Percentiles rank a stretch among this genome's conserved stretches.
Conservation (phyloP, 2,113 vertebrate genomes). For the Oenanthe oenanthe region DNA sequence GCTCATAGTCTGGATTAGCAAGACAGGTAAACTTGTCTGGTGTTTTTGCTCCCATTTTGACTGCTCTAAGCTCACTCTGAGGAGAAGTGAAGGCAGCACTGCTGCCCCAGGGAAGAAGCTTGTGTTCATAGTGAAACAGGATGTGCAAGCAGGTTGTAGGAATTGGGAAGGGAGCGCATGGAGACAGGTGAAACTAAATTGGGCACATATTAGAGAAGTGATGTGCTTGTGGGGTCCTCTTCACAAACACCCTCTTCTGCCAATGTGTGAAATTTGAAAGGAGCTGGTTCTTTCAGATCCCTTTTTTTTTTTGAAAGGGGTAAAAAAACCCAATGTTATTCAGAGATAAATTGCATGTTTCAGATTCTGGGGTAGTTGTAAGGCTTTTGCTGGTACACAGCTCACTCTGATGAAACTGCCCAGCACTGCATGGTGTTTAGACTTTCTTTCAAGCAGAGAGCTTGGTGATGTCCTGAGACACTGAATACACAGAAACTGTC, state of each 20-base stretch:
- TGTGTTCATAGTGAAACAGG: slow-evolving; percentile 73
- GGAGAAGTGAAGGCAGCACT: slow-evolving; percentile 45
- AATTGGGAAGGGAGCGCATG: slow-evolving; percentile 58
- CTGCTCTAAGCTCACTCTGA: neutral
- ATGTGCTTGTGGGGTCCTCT: slow-evolving; percentile 20
- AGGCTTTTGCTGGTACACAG: neutral
- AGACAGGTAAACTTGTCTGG: neutral
- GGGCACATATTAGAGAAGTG: slow-evolving; percentile 48
- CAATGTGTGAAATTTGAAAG: slow-evolving; percentile 35
- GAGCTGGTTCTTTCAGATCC: slow-evolving; percentile 54
- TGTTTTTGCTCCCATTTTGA: neutral
- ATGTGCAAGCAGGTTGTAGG: slow-evolving; percentile 59
- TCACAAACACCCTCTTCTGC: slow-evolving; percentile 1
- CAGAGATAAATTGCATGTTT: neutral
- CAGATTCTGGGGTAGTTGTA: neutral
- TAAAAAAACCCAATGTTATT: neutral
- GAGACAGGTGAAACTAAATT: slow-evolving; percentile 49
- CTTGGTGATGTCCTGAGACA: neutral
- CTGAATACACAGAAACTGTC: neutral
- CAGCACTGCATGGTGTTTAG: neutral
- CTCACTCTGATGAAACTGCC: neutral
- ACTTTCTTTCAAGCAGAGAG: neutral
- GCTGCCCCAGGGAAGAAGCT: slow-evolving; percentile 22
- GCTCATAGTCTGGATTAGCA: neutral
- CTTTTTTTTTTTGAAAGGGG: neutral